phyloP scores from a whole-genome alignment of 2,888 invertebrate genomes.

The Troides helena region DNA sequence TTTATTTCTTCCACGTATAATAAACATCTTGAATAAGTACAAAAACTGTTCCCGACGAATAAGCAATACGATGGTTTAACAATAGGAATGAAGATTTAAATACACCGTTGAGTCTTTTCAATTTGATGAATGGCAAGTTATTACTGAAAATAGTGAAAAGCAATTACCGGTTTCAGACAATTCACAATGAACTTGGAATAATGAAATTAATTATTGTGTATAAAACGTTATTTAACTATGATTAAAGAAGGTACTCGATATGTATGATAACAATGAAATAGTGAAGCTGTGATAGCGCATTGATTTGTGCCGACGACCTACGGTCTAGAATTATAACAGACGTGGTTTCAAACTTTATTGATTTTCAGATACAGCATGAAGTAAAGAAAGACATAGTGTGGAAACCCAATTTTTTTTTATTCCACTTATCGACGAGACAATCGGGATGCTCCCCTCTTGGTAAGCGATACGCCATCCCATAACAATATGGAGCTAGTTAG shows the following conservation, averaged over 20 bases:
- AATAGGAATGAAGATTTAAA: conserved; percentile 13
- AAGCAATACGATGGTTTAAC: conserved; percentile 6
- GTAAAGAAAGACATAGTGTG: no score
- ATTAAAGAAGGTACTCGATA: no score
- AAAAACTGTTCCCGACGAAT: not conserved
- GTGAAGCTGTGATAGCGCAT: no score
- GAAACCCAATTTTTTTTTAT: no score
- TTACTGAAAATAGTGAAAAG: conserved; percentile 19
- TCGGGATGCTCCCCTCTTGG: no score
- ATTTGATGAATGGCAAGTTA: conserved; percentile 13
- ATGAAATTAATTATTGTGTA: conserved; percentile 13
- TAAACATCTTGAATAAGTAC: not conserved
- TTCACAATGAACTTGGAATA: conserved; percentile 20
- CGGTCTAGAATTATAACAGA: no score
- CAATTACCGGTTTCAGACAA: conserved; percentile 25
- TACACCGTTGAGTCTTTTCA: conserved; percentile 18
- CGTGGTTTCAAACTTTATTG: no score
- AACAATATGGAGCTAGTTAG: no score
- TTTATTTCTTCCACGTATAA: not conserved
- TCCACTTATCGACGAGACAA: no score
- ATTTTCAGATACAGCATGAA: no score
- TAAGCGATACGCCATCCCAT: no score
- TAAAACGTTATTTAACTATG: not conserved
- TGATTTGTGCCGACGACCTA: no score
- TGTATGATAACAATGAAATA: not conserved